These are phyloP conservation scores for Herpetotheres cachinnans DNA, from an alignment of 2,113 vertebrate species.

Conservation along the genomic window DNA sequence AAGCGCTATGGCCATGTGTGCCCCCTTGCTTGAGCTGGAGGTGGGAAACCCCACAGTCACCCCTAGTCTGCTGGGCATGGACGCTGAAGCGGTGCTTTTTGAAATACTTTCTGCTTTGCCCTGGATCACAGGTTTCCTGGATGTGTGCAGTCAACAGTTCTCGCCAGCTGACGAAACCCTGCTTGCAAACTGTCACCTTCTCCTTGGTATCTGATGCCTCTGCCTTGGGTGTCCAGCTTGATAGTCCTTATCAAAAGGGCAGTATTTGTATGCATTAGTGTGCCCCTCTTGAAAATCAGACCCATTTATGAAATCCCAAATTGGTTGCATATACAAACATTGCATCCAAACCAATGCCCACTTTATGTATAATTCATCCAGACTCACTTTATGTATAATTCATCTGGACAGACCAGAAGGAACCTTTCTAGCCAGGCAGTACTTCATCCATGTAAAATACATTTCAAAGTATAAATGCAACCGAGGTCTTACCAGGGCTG, in stretches of 20 bases:
- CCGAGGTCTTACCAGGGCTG: not conserved
- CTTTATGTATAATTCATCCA: not conserved
- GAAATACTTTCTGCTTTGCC: not conserved
- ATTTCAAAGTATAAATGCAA: not conserved
- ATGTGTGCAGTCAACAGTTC: not conserved
- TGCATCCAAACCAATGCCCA: not conserved
- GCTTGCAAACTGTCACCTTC: not conserved
- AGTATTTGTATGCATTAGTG: not conserved
- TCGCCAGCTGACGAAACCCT: rapidly evolving
- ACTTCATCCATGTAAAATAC: not conserved
- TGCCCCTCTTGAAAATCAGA: not conserved
- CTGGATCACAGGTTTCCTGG: not conserved
- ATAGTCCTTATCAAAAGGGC: not conserved
- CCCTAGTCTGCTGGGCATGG: not conserved
- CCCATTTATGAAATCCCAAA: not conserved
- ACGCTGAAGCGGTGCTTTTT: not conserved
- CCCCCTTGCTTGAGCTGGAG: not conserved
- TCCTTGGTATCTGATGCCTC: not conserved
- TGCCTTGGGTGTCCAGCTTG: not conserved
- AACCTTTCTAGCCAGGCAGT: not conserved
- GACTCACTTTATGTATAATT: not conserved
- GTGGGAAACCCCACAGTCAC: not conserved
- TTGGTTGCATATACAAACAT: not conserved
- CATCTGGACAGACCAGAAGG: not conserved
- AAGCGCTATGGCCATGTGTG: rapidly evolving